Base-by-base conservation (phyloP, 2,888 invertebrate genomes). In the Cryptus viduatorius region DNA sequence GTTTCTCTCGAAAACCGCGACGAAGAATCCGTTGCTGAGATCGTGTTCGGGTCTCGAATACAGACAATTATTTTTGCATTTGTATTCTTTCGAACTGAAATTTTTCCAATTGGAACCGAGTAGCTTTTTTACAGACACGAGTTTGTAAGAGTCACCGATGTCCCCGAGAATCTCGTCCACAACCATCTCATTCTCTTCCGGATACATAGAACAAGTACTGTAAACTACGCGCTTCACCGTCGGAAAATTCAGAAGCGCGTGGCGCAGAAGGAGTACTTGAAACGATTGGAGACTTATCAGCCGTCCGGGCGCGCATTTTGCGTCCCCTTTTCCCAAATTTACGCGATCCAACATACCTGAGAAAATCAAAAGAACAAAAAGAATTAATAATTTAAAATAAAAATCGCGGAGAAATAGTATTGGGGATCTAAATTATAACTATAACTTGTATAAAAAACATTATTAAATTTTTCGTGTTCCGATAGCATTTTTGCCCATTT, bases 151-250 rank as follows among this genome's bases (percentile, higher is more conserved):
- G 4, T 90, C 83, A 8, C 88, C 88, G 12, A 93, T 73, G 56
- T 89, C 94, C 87, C 86, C 94, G 94, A 88, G 94, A 4, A 96
- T 96, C 90, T 97, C 96, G 14, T 96, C 95, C 0, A 98, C 95
- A 0, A 99, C 99, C 88, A 96, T 95, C 94, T 99, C 99, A 92
- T 99, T 99, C 94, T 99, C 99, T 94, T 98, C 97, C 0, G 96
- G 95, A 92, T 97, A 95, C 10, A 98, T 90, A 0, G 99, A 99
- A 92, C 99, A 99, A 0, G 99, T 99, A 53, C 99, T 99, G 94
- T 99, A 99, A 3, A 99, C 97, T 16, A 99, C 96, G 79, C 97
- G 95, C 91, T 97, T 97, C 0, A 96, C 98, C 81, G 95, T 95
- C 0, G 98, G 98, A 93, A 98, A 99, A 0, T 95, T 94, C 14